Percentiles rank a stretch among this genome's conserved stretches.
These are phyloP conservation scores for Acrocephalus scirpaceus DNA, from an alignment of 2,797 vertebrate species.

Conservation along the genomic window DNA sequence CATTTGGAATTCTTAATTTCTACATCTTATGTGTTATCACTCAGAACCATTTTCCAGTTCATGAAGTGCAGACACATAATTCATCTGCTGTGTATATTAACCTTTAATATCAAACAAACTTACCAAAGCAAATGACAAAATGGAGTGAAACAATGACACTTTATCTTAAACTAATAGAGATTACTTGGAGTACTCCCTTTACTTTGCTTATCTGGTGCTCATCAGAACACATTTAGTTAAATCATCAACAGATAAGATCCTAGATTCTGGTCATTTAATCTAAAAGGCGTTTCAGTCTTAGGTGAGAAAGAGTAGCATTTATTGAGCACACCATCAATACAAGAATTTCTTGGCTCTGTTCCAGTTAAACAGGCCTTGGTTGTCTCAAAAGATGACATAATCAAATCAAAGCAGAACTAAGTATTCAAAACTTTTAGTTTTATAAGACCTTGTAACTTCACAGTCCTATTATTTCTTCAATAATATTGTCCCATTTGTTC, in stretches of 20 bases:
- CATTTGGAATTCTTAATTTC: not conserved
- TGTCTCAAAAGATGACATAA: not conserved
- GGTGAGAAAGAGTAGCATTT: not conserved
- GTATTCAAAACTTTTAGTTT: not conserved
- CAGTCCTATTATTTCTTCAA: conserved; percentile 11
- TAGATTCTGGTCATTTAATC: not conserved
- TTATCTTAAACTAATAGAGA: conserved; percentile 1
- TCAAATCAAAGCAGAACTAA: not conserved
- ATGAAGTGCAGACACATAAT: not conserved
- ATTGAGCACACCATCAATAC: not conserved
- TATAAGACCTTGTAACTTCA: not conserved
- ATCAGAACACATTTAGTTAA: not conserved
- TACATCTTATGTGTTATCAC: not conserved
- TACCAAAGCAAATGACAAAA: not conserved
- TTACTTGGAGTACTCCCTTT: not conserved
- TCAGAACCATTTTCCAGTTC: not conserved
- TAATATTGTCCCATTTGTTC: not conserved
- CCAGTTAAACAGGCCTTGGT: not conserved
- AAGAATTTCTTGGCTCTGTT: not conserved
- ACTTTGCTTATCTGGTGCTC: not conserved
- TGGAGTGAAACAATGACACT: not conserved
- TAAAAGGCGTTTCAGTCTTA: not conserved
- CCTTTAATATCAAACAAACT: not conserved
- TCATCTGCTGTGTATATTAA: not conserved
- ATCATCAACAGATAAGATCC: not conserved